Evolutionary conservation across 2,113 vertebrate species (phyloP).

Genomic region (Peromyscus maniculatus): DNA sequence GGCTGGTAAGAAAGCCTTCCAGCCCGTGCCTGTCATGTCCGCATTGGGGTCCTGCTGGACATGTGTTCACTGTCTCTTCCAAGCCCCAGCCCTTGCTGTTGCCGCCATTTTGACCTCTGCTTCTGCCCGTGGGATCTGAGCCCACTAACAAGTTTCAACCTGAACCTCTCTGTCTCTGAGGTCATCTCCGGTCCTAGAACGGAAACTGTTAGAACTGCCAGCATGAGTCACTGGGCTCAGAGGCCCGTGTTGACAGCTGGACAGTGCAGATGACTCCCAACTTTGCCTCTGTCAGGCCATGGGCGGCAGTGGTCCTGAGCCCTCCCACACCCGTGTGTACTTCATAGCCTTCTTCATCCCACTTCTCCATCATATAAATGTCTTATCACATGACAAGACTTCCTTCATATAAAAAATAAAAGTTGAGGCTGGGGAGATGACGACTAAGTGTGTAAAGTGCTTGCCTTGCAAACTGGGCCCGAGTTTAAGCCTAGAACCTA

Average conservation of each 20-base stretch:
- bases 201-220: neutral
- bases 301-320: neutral
- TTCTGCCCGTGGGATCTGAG: neutral
- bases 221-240: accelerated
- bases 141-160: neutral
- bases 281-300: neutral
- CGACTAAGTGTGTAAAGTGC: neutral
- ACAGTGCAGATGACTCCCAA: accelerated
- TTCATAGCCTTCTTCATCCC: neutral
- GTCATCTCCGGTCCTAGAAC: neutral
- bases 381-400: neutral
- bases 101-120: neutral
- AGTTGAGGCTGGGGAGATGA: neutral
- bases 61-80: neutral
- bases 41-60: accelerated
- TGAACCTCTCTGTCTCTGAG: neutral
- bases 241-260: accelerated
- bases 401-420: neutral
- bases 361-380: neutral
- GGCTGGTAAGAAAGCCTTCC: neutral
- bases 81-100: neutral
- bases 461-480: neutral
- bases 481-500: neutral
- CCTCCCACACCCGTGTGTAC: neutral
- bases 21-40: neutral